Evolutionary conservation across 2,888 invertebrate genomes (phyloP).

Genomic region (Philereme vetulata): DNA sequence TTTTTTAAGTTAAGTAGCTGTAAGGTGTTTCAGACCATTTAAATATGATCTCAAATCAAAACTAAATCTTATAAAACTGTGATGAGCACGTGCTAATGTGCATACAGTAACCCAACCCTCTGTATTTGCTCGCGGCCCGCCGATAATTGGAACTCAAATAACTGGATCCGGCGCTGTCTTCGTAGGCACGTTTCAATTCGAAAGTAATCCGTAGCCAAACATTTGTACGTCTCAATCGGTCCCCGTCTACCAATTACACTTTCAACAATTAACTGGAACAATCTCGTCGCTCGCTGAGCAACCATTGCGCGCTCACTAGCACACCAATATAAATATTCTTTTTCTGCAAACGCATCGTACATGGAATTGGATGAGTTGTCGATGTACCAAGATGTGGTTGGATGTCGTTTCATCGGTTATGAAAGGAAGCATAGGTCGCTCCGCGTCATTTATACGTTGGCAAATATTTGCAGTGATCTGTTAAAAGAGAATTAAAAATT

Average conservation of each 20-base stretch:
- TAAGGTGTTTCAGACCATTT: not conserved
- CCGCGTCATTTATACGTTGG: constrained; percentile 60
- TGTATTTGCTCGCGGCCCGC: constrained; percentile 70
- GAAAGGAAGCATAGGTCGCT: constrained; percentile 61
- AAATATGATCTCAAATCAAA: constrained; percentile 27
- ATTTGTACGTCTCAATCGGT: constrained; percentile 78
- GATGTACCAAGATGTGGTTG: constrained; percentile 16
- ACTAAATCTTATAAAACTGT: constrained; percentile 36
- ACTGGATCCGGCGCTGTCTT: constrained; percentile 71
- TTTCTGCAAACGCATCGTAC: constrained; percentile 41
- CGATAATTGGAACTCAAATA: constrained; percentile 82
- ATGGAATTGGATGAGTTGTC: not conserved
- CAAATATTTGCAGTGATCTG: constrained; percentile 62
- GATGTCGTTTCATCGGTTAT: constrained; percentile 61
- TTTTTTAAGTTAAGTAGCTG: too few relatives aligned
- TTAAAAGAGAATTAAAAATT: constrained; percentile 63
- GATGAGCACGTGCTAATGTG: constrained; percentile 59
- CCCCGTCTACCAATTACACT: constrained; percentile 45
- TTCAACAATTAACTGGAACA: constrained; percentile 28
- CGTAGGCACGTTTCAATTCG: constrained; percentile 81
- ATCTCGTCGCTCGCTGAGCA: constrained; percentile 1
- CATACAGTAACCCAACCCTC: constrained; percentile 68
- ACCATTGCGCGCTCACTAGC: constrained; percentile 14
- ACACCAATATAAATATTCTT: not conserved
- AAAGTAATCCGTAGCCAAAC: constrained; percentile 79